These are phyloP conservation scores for Imbricaverruca yamaguchii DNA, from an alignment of 2,888 invertebrate species.

Conservation along the genomic window DNA sequence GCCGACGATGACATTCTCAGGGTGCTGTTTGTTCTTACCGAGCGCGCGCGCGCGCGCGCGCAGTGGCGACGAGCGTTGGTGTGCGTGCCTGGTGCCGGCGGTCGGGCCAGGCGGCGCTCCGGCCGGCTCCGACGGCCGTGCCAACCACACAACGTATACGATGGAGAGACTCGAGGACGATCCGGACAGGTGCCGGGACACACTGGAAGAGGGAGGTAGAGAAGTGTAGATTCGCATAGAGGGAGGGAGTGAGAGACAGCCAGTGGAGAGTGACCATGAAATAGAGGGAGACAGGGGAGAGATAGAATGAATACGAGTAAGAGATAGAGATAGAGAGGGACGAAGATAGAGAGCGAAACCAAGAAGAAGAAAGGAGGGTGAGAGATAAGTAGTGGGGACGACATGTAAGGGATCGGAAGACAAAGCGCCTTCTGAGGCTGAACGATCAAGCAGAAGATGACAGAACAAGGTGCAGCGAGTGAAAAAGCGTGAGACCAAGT, in stretches of 20 bases:
- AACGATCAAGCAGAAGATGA: too few species aligned
- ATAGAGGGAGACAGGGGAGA: not conserved
- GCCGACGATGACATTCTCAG: slow-evolving; percentile 1
- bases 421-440: too few species aligned
- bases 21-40: slow-evolving; percentile 11
- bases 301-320: too few species aligned
- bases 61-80: too few species aligned
- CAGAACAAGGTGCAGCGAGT: not conserved
- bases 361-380: too few species aligned
- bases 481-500: not conserved
- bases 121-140: not conserved
- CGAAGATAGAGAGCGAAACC: not conserved
- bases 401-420: too few species aligned
- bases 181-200: too few species aligned
- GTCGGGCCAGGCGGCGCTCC: not conserved
- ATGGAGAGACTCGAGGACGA: too few species aligned
- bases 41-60: too few species aligned
- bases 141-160: too few species aligned
- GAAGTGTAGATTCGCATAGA: not conserved
- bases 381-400: too few species aligned
- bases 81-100: not conserved
- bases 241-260: not conserved
- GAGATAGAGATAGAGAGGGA: not conserved
- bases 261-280: not conserved
- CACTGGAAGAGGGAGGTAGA: too few species aligned